Evolutionary conservation across 2,797 vertebrate genomes (phyloP).

Genomic region (Pseudochromis fuscus): DNA sequence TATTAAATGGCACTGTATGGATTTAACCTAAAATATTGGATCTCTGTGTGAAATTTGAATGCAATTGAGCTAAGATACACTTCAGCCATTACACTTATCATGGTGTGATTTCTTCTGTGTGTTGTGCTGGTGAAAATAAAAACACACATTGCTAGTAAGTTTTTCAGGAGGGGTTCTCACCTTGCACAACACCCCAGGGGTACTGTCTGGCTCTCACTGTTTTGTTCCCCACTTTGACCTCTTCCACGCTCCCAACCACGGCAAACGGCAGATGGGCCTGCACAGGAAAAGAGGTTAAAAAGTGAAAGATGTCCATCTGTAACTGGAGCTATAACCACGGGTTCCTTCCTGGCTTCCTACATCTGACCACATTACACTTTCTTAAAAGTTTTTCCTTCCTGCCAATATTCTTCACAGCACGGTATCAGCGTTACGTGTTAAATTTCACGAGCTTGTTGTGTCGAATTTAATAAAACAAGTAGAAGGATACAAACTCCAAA

Average conservation of each 20-base stretch:
- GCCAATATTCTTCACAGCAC: constrained; percentile 1
- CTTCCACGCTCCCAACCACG: constrained; percentile 97
- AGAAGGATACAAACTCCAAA: constrained; percentile 18
- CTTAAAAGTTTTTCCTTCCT: not conserved
- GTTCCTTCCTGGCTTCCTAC: not conserved
- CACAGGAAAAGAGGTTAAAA: constrained; percentile 31
- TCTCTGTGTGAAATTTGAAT: too few species aligned
- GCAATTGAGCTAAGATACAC: not conserved
- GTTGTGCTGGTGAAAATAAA: constrained; percentile 26
- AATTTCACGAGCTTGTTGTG: not conserved
- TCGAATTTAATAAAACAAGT: not conserved
- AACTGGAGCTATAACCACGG: constrained; percentile 8
- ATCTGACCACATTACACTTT: constrained; percentile 6
- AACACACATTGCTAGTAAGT: constrained; percentile 8
- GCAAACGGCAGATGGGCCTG: constrained; percentile 98
- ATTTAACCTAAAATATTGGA: not conserved
- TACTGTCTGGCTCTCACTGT: constrained; percentile 97
- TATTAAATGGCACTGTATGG: not conserved
- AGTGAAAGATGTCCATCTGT: constrained; percentile 17
- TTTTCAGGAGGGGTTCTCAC: constrained; percentile 81
- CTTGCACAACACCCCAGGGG: constrained; percentile 99
- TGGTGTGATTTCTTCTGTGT: not conserved
- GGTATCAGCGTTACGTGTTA: not conserved
- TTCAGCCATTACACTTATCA: not conserved
- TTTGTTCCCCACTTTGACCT: constrained; percentile 99